These are phyloP conservation scores for Electrona antarctica DNA, from an alignment of 2,113 vertebrate species.

Conservation along the genomic window DNA sequence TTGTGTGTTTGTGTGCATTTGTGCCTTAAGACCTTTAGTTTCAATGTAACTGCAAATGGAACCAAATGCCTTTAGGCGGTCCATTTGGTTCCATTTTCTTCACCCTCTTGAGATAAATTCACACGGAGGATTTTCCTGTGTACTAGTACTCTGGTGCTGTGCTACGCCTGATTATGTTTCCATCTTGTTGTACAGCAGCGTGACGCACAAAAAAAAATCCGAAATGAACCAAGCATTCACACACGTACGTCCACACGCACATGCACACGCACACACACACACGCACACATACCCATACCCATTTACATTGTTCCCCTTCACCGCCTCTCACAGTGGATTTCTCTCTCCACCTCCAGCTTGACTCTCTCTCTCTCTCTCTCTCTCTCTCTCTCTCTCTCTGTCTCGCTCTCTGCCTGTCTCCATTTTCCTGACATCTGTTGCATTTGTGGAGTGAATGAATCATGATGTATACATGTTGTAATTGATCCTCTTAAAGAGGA, in stretches of 20 bases:
- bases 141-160: constrained; percentile 41
- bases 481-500: constrained; percentile 39
- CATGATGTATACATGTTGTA: constrained; percentile 28
- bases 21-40: background rate
- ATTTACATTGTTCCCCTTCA: background rate
- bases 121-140: too few relatives aligned
- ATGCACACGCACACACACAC: background rate
- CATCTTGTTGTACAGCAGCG: constrained; percentile 35
- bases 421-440: background rate
- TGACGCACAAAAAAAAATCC: constrained; percentile 16
- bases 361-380: background rate
- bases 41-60: too few relatives aligned
- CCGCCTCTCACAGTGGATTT: background rate
- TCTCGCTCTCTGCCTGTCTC: background rate
- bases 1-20: background rate
- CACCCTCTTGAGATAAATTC: too few relatives aligned
- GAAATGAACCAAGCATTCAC: background rate
- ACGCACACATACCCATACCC: background rate
- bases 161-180: constrained; percentile 49
- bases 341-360: constrained; percentile 1
- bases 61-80: too few relatives aligned
- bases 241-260: constrained; percentile 3
- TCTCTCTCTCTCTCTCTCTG: background rate
- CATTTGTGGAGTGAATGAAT: constrained; percentile 17
- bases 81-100: too few relatives aligned